These are phyloP conservation scores for Cephus spinipes DNA, from an alignment of 2,888 invertebrate species.

Conservation along the genomic window DNA sequence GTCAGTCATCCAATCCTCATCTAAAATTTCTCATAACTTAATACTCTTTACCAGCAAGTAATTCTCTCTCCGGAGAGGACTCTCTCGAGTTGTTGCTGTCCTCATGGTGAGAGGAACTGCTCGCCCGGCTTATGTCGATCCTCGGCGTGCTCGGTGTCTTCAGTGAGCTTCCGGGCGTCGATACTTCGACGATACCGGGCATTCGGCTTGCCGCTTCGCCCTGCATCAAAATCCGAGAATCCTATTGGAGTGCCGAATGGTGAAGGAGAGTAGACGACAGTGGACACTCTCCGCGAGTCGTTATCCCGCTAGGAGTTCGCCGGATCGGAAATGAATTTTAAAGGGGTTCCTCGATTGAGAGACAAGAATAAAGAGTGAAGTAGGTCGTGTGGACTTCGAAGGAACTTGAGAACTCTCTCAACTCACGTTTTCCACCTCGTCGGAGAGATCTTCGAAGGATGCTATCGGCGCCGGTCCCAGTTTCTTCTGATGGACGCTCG, in stretches of 20 bases:
- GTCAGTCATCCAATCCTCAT: constrained; percentile 8
- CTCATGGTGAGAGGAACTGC: constrained; percentile 86
- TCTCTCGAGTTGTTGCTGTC: constrained; percentile 78
- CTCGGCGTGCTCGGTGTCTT: constrained; percentile 83
- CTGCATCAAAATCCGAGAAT: constrained; percentile 54
- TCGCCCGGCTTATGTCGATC: constrained; percentile 90
- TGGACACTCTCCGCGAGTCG: background rate
- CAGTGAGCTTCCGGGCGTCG: constrained; percentile 63
- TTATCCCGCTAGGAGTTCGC: background rate
- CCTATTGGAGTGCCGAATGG: background rate
- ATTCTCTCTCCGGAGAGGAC: constrained; percentile 86
- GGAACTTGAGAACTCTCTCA: constrained; percentile 1
- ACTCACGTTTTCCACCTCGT: constrained; percentile 76
- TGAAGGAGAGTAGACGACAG: background rate
- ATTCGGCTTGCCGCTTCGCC: constrained; percentile 61
- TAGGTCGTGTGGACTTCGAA: background rate
- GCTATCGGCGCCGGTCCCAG: constrained; percentile 95
- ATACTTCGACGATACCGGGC: constrained; percentile 68
- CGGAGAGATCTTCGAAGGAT: constrained; percentile 91
- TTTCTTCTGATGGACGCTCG: constrained; percentile 74
- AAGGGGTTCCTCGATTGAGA: background rate
- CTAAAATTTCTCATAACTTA: background rate
- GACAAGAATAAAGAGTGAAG: constrained; percentile 1
- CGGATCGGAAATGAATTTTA: background rate
- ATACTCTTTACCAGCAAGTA: constrained; percentile 72